Evolutionary conservation across 2,113 vertebrate species (phyloP).

Genomic region (Lathamus discolor): DNA sequence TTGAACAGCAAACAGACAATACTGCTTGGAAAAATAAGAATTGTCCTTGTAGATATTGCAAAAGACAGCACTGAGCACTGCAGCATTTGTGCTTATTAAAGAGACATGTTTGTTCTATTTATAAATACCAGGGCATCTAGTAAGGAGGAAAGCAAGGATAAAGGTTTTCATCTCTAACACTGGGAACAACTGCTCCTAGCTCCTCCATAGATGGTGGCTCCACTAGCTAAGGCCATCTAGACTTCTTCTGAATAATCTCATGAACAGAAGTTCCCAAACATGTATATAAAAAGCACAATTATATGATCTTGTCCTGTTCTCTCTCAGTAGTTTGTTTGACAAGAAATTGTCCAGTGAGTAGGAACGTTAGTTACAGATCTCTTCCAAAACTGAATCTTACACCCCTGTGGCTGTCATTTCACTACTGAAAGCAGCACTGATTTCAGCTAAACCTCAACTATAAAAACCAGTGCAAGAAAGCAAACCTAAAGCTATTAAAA

Average conservation of each 20-base stretch:
- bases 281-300: neutral
- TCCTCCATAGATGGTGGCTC: neutral
- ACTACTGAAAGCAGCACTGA: neutral
- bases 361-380: neutral
- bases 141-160: neutral
- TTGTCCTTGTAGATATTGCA: neutral
- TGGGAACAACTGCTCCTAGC: neutral
- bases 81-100: constrained; percentile 21
- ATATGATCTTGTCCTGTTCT: neutral
- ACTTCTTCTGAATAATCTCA: neutral
- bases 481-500: neutral
- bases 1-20: neutral
- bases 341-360: neutral
- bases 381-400: neutral
- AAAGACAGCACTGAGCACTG: neutral
- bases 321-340: neutral
- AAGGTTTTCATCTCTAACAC: neutral
- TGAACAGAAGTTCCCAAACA: neutral
- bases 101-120: constrained; percentile 20
- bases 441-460: neutral
- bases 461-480: neutral
- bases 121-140: neutral
- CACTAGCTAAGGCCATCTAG: neutral
- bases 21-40: neutral
- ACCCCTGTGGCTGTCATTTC: neutral